Conservation (phyloP, 1,140 invertebrate species). For the Grapholita molesta region DNA sequence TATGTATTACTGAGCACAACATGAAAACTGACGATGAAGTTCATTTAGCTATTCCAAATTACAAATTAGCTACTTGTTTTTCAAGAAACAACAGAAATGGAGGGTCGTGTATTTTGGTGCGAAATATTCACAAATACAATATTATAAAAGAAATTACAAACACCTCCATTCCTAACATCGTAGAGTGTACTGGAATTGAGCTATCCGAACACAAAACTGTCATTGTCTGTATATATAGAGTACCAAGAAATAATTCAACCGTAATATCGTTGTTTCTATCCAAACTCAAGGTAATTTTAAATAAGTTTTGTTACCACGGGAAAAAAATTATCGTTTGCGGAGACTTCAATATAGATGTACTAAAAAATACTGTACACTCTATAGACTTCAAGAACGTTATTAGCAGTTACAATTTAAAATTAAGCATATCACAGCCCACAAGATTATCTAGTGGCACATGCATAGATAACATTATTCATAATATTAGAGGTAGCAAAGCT, state of each 20-base stretch:
- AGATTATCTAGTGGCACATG: not conserved
- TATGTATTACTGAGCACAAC: constrained; percentile 8
- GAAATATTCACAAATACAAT: not conserved
- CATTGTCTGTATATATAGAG: constrained; percentile 12
- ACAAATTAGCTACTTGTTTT: not conserved
- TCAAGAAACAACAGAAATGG: constrained; percentile 5
- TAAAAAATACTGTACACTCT: not conserved
- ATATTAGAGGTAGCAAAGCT: not conserved
- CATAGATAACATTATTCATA: constrained; percentile 1
- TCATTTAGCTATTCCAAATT: not conserved
- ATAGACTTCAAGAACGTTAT: not conserved
- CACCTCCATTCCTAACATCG: no score
- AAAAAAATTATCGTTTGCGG: constrained; percentile 11
- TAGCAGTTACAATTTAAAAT: not conserved
- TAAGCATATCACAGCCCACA: not conserved
- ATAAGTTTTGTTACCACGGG: no score
- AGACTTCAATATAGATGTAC: constrained; percentile 3
- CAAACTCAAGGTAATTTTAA: no score
- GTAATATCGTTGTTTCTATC: no score
- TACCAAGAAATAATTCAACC: not conserved
- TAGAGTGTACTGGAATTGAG: constrained; percentile 12
- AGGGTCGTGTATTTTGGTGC: not conserved
- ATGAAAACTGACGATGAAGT: not conserved
- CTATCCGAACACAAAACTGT: not conserved
- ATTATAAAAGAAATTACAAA: not conserved